These are phyloP conservation scores for Trichogramma dendrolimi DNA, from an alignment of 2,888 invertebrate species.

Conservation along the genomic window DNA sequence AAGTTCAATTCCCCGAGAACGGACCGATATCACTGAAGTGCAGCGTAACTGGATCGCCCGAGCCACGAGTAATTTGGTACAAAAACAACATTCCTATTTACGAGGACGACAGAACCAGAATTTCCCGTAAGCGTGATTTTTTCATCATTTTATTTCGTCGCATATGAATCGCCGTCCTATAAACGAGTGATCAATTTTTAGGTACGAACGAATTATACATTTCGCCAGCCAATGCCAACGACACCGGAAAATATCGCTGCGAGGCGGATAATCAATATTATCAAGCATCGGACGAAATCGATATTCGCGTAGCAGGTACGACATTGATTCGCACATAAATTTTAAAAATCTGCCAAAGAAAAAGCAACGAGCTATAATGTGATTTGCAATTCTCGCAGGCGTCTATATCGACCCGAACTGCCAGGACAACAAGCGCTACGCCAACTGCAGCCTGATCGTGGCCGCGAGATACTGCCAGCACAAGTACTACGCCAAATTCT, in stretches of 20 bases:
- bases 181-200: constrained; percentile 39
- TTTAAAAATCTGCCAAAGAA: constrained; percentile 1
- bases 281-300: constrained; percentile 61
- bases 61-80: constrained; percentile 75
- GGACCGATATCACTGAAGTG: constrained; percentile 70
- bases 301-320: constrained; percentile 73
- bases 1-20: constrained; percentile 62
- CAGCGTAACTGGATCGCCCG: constrained; percentile 73
- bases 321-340: background rate
- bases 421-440: constrained; percentile 81
- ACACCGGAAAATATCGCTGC: constrained; percentile 80
- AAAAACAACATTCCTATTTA: constrained; percentile 65
- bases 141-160: background rate
- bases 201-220: constrained; percentile 71
- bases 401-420: constrained; percentile 74
- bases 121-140: constrained; percentile 58
- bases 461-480: constrained; percentile 80
- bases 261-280: constrained; percentile 74
- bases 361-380: constrained; percentile 5
- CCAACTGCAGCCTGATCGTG: constrained; percentile 86
- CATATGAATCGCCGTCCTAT: background rate
- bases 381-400: constrained; percentile 53
- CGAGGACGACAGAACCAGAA: constrained; percentile 59
- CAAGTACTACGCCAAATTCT: constrained; percentile 87
- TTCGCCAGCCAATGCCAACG: constrained; percentile 59